Base-by-base conservation (phyloP, 2,797 vertebrate genomes). In the Apogon hyalosoma region DNA sequence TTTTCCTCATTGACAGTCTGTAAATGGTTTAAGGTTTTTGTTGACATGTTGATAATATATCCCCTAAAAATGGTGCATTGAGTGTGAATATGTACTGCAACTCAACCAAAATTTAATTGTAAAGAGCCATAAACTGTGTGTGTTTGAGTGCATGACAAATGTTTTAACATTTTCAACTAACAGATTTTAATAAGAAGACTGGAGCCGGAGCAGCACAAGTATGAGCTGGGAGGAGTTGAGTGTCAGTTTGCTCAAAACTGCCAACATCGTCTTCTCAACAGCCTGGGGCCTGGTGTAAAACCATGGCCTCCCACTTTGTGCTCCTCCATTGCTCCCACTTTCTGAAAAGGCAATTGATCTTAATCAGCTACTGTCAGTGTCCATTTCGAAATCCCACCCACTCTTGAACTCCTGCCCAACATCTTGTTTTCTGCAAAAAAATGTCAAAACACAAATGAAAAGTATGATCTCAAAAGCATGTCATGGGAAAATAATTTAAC, bases 391-490 rank as follows among this genome's bases (percentile, higher is more conserved):
- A 53, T 65, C 55, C 76, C 62, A 71, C 67, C 56, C 73, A 65
- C 77, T 65, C 75, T 31, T 82, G 63, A 87, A 78, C 60, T 51
- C 28, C 16, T 33, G 70, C 82, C 75, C 65, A 83, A 83, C 73
- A 83, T 87, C 83, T 85, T 83, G 82, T 71, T 83, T 84, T 66
- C 51, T 77, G 73, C 52, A 61, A 40, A 74, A 62, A 72, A 40
- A 78, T 87, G 82, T 85, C 77, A 87, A 86, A 90, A 86, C 75
- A 72, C 18, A 28, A 47, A 60, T 43, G 51, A 73, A 82, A 78
- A 86, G 57, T 46, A 69, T 70, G 63, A 82, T 75, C 69, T 82
- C 74, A 73, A 74, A 80, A 60, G n/a, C 18, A 45, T 73, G 79
- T 74, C 70, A 74, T 42, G 45, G 58, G 47, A 77, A 79, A 68